Evolutionary conservation across 1,140 invertebrate species (phyloP).

Genomic region (Neocloeon triangulifer): DNA sequence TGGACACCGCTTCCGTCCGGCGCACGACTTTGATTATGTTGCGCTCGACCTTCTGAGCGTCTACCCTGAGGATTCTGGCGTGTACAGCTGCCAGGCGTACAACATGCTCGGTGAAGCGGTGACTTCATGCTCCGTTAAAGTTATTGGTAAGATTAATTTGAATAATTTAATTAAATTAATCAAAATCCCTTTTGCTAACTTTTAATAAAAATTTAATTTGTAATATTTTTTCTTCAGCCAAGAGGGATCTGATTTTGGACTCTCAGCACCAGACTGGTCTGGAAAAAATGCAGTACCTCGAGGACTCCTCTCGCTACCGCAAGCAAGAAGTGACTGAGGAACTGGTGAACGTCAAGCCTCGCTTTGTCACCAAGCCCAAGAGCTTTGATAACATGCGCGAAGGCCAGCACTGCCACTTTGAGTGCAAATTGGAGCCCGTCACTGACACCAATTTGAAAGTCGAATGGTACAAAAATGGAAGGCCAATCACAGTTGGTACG

Average conservation of each 20-base stretch:
- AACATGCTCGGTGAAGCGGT: constrained; percentile 88
- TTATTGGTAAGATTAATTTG: constrained; percentile 28
- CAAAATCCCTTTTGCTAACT: not conserved
- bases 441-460: constrained; percentile 84
- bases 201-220: not conserved
- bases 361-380: constrained; percentile 68
- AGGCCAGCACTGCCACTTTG: constrained; percentile 87
- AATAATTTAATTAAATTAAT: not conserved
- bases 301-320: constrained; percentile 67
- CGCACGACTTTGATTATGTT: constrained; percentile 95
- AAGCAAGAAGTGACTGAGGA: constrained; percentile 63
- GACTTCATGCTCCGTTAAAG: constrained; percentile 67
- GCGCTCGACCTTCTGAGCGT: constrained; percentile 86
- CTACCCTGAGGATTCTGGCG: constrained; percentile 89
- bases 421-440: constrained; percentile 90
- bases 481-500: constrained; percentile 56
- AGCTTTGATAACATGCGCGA: constrained; percentile 65
- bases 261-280: constrained; percentile 68
- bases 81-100: constrained; percentile 79
- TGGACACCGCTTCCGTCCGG: constrained; percentile 79
- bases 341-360: constrained; percentile 54
- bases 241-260: constrained; percentile 64
- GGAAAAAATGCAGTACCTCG: constrained; percentile 76
- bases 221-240: constrained; percentile 24
- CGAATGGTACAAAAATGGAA: constrained; percentile 83